Base-by-base conservation (phyloP, 2,797 vertebrate genomes). In the Peromyscus nudipes region DNA sequence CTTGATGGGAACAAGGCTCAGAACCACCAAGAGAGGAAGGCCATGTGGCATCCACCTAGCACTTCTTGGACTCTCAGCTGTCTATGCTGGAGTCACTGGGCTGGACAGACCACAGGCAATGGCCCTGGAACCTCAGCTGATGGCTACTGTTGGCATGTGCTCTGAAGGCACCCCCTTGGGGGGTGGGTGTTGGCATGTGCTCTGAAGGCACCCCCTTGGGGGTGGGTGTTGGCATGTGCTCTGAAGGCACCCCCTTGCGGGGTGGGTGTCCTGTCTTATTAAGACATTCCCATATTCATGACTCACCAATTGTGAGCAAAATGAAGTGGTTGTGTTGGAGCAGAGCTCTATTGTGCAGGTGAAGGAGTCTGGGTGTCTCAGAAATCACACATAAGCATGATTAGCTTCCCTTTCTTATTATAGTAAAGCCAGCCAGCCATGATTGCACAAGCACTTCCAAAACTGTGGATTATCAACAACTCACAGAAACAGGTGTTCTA, bases 141-240 rank as follows among this genome's bases (percentile, higher is more conserved):
- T 11, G 65, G 65, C 7, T 6, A 29, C 67, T 40, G 46, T 17
- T 27, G 0, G 4, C 27, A 21, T 6, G 16, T 0, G 23, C 23
- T 82, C 55, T 40, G 34, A 16, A 60, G 79, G 2, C 27, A 46
- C 10, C 37, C 16, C 27, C 37, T 17, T 29, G n/a, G 27, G 60
- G 4, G 37, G 1, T 0, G 62, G 4, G 60, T 37, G 46, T 17
- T 27, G 0, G 4, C 25, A 21, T 5, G 16, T 1, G 21, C 21
- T 81, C 52, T 37, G 34, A 14, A 57, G 79, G 2, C 25, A 46
- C 16, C n/a, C 14, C 25, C 37, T 16, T 27, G 25, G 57, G 4
- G 40, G 2, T 31, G 21, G 5, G 62, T 37, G 49, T 19, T 27
- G 0, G 4, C 27, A 21, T 6, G 16, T 1, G 23, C 25, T 82